Evolutionary conservation across 2,797 vertebrate genomes (phyloP), one percentile per base, ranked within the genome.

Genomic region (Pseudomugil tenellus): DNA sequence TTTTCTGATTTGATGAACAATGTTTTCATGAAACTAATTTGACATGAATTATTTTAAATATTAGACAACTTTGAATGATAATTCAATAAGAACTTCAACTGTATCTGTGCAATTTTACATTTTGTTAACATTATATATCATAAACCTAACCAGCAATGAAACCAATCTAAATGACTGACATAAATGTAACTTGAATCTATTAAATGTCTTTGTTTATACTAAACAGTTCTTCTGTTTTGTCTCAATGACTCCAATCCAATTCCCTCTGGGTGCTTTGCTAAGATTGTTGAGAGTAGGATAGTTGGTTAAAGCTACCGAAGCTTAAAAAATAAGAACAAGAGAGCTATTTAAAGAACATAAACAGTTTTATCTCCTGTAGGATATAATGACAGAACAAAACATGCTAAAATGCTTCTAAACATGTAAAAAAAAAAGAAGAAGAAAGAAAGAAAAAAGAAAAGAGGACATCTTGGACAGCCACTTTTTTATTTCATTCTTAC

Each of bases 1-100:
- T 73, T 77, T 60, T 51, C 58, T 64, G 35, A 25, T 63, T 67
- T 74, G 64, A 55, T 85, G 52, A 76, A 67, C 23, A 43, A 46
- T 12, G 66, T 73, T 76, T 63, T 69, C 35, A 74, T 51, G 23
- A 68, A 21, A 63, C 39, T 52, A 26, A 81, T 60, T 35, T 13
- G 3, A 58, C 23, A 54, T 7, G 32, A 28, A 67, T 39, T 17
- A 39, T 16, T n/a, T 19, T 6, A 14, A 55, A 3, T 0, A 37
- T 14, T 16, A 29, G 10, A 46, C 17, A n/a, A 46, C 41, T 60
- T 31, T 55, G 67, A 67, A 68, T 35, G 10, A 8, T 21, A 21
- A 57, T 57, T 26, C 56, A 61, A 51, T 48, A 16, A 55, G 51
- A 68, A 56, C 5, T 34, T 21, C 0, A 37, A 41, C 28, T 21